Evolutionary conservation across 2,888 invertebrate species (phyloP).

Genomic region (Calephelis perditalis): DNA sequence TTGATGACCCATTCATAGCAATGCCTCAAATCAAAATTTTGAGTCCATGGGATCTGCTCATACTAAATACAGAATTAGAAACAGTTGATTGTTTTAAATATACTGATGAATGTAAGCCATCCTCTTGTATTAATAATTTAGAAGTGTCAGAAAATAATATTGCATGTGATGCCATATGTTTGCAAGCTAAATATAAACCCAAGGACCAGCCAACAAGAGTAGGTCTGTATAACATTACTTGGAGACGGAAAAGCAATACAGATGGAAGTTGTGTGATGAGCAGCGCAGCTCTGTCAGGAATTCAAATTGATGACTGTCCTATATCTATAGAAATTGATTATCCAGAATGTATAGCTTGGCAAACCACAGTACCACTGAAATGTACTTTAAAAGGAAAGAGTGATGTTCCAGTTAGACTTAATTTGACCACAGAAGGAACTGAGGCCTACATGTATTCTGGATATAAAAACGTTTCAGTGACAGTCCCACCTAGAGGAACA

Average conservation of each 20-base stretch:
- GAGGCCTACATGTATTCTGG: conserved; percentile 98
- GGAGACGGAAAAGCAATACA: conserved; percentile 51
- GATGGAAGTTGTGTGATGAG: conserved; percentile 63
- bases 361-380: conserved; percentile 83
- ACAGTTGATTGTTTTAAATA: conserved; percentile 70
- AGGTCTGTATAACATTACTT: conserved; percentile 67
- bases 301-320: conserved; percentile 80
- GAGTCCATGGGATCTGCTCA: conserved; percentile 84
- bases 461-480: conserved; percentile 87
- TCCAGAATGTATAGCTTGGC: conserved; percentile 87
- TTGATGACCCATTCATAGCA: conserved; percentile 82
- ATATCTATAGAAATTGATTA: conserved; percentile 79
- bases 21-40: conserved; percentile 83
- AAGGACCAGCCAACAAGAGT: conserved; percentile 62
- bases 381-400: conserved; percentile 87
- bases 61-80: conserved; percentile 81
- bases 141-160: conserved; percentile 60
- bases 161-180: conserved; percentile 64
- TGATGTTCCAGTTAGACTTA: conserved; percentile 83
- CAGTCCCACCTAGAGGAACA: conserved; percentile 79
- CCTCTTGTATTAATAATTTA: conserved; percentile 56
- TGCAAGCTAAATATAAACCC: conserved; percentile 60
- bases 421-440: conserved; percentile 86
- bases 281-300: conserved; percentile 74
- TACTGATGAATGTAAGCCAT: conserved; percentile 49